A percentile compares a stretch with the other conserved stretches of the same genome.
These are phyloP conservation scores for Agrochola circellaris DNA, from an alignment of 2,888 invertebrate species.

Conservation along the genomic window DNA sequence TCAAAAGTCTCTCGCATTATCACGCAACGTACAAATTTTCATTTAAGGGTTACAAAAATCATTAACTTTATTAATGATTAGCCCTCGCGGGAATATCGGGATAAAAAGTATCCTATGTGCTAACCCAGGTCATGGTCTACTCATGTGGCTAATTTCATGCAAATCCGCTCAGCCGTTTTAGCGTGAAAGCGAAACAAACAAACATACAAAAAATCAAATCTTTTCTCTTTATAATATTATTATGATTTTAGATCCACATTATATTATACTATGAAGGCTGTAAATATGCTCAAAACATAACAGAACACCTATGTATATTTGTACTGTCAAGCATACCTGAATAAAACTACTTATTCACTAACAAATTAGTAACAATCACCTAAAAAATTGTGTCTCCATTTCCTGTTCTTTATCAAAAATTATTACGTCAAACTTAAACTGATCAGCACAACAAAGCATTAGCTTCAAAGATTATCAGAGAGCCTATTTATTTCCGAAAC, in stretches of 20 bases:
- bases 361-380: neutral
- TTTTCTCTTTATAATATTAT: too few species aligned
- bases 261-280: neutral
- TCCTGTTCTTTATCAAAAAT: conserved; percentile 26
- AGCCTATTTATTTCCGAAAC: conserved; percentile 35
- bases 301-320: neutral
- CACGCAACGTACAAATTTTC: conserved; percentile 26
- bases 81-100: too few species aligned
- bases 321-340: neutral
- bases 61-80: neutral
- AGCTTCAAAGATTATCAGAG: conserved; percentile 40
- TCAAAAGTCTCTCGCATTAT: conserved; percentile 48
- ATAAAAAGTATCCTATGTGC: too few species aligned
- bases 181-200: too few species aligned
- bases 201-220: too few species aligned
- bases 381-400: conserved; percentile 2
- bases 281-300: neutral
- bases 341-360: neutral
- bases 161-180: too few species aligned
- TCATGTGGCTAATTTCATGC: too few species aligned
- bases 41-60: neutral
- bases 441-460: conserved; percentile 29
- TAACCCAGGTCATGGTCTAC: too few species aligned
- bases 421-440: conserved; percentile 22
- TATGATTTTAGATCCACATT: too few species aligned